Evolutionary conservation across 2,888 invertebrate species (phyloP), one percentile per base, ranked within the genome.

Genomic region (Tethea ocularis): DNA sequence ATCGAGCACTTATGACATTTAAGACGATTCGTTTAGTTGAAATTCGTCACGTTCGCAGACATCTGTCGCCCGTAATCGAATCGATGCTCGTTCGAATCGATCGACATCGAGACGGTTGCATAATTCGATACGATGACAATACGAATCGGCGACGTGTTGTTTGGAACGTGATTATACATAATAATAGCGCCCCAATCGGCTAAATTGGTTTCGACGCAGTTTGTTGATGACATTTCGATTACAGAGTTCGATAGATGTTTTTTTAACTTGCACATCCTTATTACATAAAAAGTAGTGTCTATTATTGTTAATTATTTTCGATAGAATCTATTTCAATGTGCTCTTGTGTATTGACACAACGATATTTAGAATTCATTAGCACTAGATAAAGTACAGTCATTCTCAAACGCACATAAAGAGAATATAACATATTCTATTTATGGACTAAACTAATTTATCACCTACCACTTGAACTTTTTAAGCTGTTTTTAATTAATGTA

Each of bases 1-100:
- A 6, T 46, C 0, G 17, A 17, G 70, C 68, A 69, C 64, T 70
- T 82, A 75, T 64, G 70, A 71, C 68, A 69, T 61, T 38, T 82
- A 69, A 10, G 46, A 71, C 65, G 75, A 77, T 73, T 76, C 76
- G 82, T 83, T 85, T 84, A 81, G 86, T 86, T 87, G 74, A 92
- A 91, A 93, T 92, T 93, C 92, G 92, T 93, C 92, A 93, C 92
- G 92, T 92, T 86, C 88, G 78, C 84, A 83, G 88, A 91, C 92
- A 93, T 91, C 92, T 93, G 92, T 93, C 92, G 91, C 87, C 87
- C 75, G 82, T 91, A 91, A 91, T 91, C 89, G 92, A 91, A 86
- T 85, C 80, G 83, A 73, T 72, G 74, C 71, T 72, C 68, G 75
- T 78, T 83, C 79, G 86, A 84, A 85, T 84, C 86, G 83, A 84